phyloP scores from a whole-genome alignment of 2,797 vertebrate genomes.

The Spizella passerina region DNA sequence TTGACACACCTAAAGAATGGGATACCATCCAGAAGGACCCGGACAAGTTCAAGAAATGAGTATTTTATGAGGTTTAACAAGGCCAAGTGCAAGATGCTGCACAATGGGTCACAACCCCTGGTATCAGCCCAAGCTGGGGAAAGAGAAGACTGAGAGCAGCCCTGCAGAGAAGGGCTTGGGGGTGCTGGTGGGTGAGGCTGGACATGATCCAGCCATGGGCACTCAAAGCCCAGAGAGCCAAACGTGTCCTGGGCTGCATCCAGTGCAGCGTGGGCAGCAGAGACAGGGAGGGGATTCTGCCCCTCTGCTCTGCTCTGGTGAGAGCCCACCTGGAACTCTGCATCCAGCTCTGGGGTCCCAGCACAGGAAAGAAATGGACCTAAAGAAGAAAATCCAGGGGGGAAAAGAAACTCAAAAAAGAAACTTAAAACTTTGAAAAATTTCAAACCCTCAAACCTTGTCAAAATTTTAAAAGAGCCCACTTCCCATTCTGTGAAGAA shows the following conservation, averaged over 20 bases:
- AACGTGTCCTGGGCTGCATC: neutral
- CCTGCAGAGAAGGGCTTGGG: rapidly evolving
- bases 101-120: rapidly evolving
- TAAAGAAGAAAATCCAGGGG: neutral
- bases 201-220: neutral
- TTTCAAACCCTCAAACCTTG: neutral
- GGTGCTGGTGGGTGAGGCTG: rapidly evolving
- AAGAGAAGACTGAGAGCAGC: rapidly evolving
- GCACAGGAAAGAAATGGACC: neutral
- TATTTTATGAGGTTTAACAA: neutral
- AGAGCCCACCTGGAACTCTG: rapidly evolving
- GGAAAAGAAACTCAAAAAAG: neutral
- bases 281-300: neutral
- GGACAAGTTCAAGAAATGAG: neutral
- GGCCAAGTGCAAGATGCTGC: neutral
- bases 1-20: neutral
- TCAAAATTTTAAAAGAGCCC: neutral
- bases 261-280: rapidly evolving
- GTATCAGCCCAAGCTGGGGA: neutral
- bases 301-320: neutral
- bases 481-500: neutral
- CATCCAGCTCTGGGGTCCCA: neutral
- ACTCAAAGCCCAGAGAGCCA: rapidly evolving
- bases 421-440: neutral
- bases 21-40: neutral